These are phyloP conservation scores for Zaprionus davidi DNA, from an alignment of 1,140 invertebrate species.

Conservation along the genomic window DNA sequence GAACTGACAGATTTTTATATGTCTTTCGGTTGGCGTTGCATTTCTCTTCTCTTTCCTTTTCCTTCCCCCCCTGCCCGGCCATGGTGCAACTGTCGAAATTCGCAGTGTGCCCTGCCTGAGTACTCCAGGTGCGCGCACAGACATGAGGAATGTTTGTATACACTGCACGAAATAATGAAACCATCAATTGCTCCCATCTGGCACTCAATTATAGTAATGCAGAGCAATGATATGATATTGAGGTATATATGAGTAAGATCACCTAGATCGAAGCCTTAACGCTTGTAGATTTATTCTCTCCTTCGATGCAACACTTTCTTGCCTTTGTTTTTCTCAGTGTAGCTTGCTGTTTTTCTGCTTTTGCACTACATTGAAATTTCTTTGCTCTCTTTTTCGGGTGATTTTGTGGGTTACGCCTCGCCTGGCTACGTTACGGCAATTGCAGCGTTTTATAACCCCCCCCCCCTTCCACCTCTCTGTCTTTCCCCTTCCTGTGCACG, in stretches of 20 bases:
- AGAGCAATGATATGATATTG: too few species aligned
- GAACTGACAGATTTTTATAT: constrained; percentile 68
- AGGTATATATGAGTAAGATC: too few species aligned
- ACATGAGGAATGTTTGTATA: constrained; percentile 1
- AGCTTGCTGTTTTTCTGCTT: constrained; percentile 29
- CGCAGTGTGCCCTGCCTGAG: neutral
- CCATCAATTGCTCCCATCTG: too few species aligned
- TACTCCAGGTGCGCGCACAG: constrained; percentile 7
- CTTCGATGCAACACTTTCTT: too few species aligned
- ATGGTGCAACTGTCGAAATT: constrained; percentile 54
- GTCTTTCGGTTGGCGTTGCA: constrained; percentile 59
- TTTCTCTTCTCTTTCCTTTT: constrained; percentile 30
- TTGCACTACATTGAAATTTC: constrained; percentile 11
- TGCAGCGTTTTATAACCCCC: constrained; percentile 47
- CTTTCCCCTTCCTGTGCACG: neutral
- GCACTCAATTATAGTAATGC: too few species aligned
- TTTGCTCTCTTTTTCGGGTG: constrained; percentile 49
- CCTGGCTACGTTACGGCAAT: constrained; percentile 56
- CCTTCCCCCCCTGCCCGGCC: neutral
- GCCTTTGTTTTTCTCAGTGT: constrained; percentile 33
- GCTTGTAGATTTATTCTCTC: too few species aligned
- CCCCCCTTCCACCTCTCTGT: neutral
- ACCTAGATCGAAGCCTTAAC: too few species aligned
- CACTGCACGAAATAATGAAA: neutral
- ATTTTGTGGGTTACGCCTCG: constrained; percentile 63